Base-by-base conservation (phyloP, 2,888 invertebrate genomes). In the Microplitis deprimator region DNA sequence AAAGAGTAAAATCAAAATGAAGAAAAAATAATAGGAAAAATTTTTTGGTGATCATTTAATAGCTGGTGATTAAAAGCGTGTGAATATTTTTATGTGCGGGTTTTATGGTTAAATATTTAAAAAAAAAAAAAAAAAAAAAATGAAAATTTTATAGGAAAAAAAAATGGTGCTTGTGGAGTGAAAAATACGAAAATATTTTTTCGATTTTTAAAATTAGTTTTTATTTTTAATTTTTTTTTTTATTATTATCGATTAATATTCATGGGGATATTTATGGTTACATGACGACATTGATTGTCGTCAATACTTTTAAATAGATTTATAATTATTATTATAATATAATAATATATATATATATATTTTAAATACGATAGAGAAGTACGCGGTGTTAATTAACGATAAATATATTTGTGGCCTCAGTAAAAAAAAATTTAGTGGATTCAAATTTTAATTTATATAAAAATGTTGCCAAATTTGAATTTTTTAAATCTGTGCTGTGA, bases 381-480 rank as follows among this genome's bases (percentile, higher is more conserved):
- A 29, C 29, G 29, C 29, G 29, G 29, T 50, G 8, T 13, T 50
- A 50, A 50, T 29, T 59, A 60, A 68, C n/a, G 13, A 67, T 20
- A 59, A 50, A 68, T 72, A n/a, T 7, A 61, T 59, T 61, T 17
- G 41, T 17, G 10, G 65, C 68, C 64, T 70, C n/a, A 29, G 59
- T 6, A 17, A 50, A 68, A 68, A 29, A 76, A 41, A 68, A 76
- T 75, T 68, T 70, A 50, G 67, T 29, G 50, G 76, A 75, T 20
- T 61, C 40, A 74, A 74, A 29, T 67, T 68, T 13, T 40, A 69
- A 68, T 75, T 64, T 72, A 65, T 0, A 29, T 71, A 77, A 68
- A 78, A 70, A 78, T 79, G 77, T 80, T 81, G 82, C 80, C 82
- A 82, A 82, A 78, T 77, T 71, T 59, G 59, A 50, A 74, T 77